phyloP scores from a whole-genome alignment of 2,888 invertebrate species.

The Ichneumoninae sp. region DNA sequence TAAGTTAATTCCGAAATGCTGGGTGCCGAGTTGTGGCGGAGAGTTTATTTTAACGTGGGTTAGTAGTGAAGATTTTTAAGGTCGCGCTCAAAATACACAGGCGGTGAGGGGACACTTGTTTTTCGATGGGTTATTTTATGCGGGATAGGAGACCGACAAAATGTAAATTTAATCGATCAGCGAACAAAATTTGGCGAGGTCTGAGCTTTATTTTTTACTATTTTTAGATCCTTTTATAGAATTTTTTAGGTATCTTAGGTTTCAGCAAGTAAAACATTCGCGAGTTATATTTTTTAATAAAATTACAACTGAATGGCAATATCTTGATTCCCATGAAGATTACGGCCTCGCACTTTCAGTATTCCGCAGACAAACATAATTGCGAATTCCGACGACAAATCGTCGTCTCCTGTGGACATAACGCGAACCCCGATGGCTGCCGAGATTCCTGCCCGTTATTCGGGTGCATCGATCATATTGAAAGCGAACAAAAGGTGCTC shows the following conservation, averaged over 20 bases:
- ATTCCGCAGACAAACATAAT: neutral
- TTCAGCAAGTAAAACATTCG: too few relatives aligned
- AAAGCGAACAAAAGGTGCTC: slow-evolving; percentile 33
- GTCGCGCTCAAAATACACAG: slow-evolving; percentile 14
- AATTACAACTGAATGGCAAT: neutral
- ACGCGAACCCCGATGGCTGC: too few relatives aligned
- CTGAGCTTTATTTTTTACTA: neutral
- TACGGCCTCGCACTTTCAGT: too few relatives aligned
- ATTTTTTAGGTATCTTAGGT: too few relatives aligned
- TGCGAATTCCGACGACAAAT: neutral
- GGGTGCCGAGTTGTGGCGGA: neutral
- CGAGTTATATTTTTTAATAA: neutral
- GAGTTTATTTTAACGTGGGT: neutral
- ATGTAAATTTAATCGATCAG: slow-evolving; percentile 40
- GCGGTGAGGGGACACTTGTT: slow-evolving; percentile 6
- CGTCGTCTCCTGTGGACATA: neutral
- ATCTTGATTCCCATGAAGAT: too few relatives aligned
- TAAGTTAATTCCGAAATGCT: slow-evolving; percentile 58
- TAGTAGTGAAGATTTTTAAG: slow-evolving; percentile 4
- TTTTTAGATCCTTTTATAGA: neutral
- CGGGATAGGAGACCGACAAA: slow-evolving; percentile 39
- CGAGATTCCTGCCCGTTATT: neutral
- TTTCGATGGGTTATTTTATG: slow-evolving; percentile 51
- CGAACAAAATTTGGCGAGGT: neutral
- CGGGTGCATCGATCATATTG: slow-evolving; percentile 48